phyloP scores from a whole-genome alignment of 23 tunicate genomes.

The Trididemnum miniatum region DNA sequence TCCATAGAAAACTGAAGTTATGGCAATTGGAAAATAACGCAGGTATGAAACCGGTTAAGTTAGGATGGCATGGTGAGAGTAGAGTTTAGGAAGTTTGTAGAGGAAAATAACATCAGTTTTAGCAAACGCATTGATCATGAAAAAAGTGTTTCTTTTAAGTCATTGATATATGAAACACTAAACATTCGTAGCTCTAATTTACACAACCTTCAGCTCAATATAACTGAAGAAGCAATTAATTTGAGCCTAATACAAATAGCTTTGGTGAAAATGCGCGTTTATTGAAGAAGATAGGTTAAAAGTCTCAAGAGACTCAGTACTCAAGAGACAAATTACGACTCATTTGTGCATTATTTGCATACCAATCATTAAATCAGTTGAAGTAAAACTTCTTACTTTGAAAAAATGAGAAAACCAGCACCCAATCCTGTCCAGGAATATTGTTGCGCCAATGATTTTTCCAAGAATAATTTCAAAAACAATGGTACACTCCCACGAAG shows the following conservation, averaged over 20 bases:
- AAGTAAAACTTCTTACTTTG: not conserved
- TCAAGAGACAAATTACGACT: not conserved
- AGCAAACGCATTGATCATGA: not conserved
- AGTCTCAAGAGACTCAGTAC: too few relatives aligned
- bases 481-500: not conserved
- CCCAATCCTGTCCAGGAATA: not conserved
- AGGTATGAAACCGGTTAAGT: not conserved
- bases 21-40: not conserved
- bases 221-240: not conserved
- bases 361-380: not conserved
- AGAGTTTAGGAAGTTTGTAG: not conserved
- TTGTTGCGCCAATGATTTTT: not conserved
- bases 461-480: not conserved
- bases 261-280: not conserved
- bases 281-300: not conserved
- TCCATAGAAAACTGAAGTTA: not conserved
- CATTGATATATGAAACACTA: not conserved
- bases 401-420: not conserved
- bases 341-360: not conserved
- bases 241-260: not conserved
- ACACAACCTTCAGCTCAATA: not conserved
- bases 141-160: not conserved
- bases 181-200: not conserved
- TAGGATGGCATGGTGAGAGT: not conserved
- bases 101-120: not conserved